These are phyloP conservation scores for Adelphocoris suturalis DNA, from an alignment of 2,888 invertebrate genomes.

Conservation along the genomic window DNA sequence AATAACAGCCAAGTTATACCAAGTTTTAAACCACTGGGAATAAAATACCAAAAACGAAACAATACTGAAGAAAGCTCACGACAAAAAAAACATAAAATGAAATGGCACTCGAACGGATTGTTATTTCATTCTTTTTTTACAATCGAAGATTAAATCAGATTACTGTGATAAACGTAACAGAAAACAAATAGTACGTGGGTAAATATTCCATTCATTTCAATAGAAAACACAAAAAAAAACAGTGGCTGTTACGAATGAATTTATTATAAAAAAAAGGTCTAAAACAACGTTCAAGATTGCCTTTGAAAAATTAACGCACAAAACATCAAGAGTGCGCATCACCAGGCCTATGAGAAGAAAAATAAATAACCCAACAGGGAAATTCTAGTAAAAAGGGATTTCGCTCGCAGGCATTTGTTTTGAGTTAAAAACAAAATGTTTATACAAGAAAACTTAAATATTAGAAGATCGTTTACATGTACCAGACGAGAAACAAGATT, in stretches of 20 bases:
- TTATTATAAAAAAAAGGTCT: neutral
- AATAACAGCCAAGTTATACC: constrained; percentile 45
- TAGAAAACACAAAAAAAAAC: neutral
- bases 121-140: neutral
- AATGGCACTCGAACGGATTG: neutral
- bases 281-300: neutral
- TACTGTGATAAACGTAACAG: neutral
- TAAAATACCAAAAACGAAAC: neutral
- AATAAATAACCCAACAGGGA: neutral
- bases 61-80: constrained; percentile 10
- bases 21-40: constrained; percentile 7
- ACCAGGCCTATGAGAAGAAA: neutral
- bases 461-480: neutral
- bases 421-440: neutral
- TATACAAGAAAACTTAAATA: neutral
- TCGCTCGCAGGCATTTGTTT: neutral
- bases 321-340: neutral
- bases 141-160: neutral
- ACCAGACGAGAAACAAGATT: neutral
- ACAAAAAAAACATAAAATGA: neutral
- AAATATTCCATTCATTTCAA: neutral
- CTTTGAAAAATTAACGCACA: neutral
- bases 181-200: neutral
- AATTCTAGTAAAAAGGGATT: neutral
- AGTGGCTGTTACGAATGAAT: neutral